Base-by-base conservation (phyloP, 2,888 invertebrate species). In the Epirrhoe tristata region DNA sequence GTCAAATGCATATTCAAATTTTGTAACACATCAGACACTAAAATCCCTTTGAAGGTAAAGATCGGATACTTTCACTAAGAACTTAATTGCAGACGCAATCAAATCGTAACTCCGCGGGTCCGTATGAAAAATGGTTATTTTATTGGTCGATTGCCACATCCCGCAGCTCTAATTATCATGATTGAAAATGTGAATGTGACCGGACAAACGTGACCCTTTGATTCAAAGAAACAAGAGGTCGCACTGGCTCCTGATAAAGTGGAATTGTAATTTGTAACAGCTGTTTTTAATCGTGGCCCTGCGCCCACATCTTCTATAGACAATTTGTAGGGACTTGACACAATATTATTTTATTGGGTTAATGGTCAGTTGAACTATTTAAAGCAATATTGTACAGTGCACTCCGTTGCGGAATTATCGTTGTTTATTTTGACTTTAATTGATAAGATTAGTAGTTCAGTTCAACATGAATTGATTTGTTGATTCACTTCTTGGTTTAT, bases 111-210 rank as follows among this genome's bases (percentile, higher is more conserved):
- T 71, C 70, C 57, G 62, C 74, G 66, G 56, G 24, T 32, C 63
- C 51, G 58, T 53, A 80, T 82, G 78, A 82, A 77, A 79, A 81
- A 80, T 80, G 67, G 72, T 73, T 75, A 77, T 84, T 84, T 82
- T 81, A 85, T 82, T 84, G 74, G 72, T 66, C 63, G 66, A 76
- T 83, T 83, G 77, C 81, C 67, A 78, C 81, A 82, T 75, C 71
- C 70, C 67, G 69, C 70, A 65, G 70, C 74, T 73, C 67, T 75
- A 77, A 73, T 73, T 75, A 71, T 61, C 65, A 67, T 79, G 67
- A 82, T 82, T 79, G 76, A 74, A 76, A 72, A 76, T 71, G 66
- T 76, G 67, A 73, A 71, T 67, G 50, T 54, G 64, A 72, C 76
- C 69, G 67, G 60, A 74, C 56, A 52, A 69, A 67, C 67, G 70